Evolutionary conservation across 35 echinoderm and acorn worm species (phyloP), one percentile per base, ranked within the genome.

Genomic region (Apostichopus californicus): DNA sequence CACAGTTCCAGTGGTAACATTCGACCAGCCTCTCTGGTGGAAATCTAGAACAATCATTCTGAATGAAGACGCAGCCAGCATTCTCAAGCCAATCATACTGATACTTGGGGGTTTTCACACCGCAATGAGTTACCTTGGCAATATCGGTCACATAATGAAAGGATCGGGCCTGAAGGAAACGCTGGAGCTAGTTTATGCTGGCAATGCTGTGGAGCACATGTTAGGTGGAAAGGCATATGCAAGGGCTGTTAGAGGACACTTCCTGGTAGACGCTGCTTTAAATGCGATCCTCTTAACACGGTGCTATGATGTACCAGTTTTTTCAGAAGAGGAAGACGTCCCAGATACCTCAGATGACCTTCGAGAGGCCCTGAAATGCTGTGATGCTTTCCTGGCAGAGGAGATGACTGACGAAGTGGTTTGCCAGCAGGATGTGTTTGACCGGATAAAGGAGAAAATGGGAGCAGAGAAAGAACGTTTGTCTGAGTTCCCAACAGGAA

Each of bases 1-100:
- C 72, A 65, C 61, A 57, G 94, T 80, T 7, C 87, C 95, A 34
- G 34, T 96, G 7, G 9, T 94, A 22, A 94, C 93, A 59, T 92
- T 92, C 58, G 89, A 96, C 71, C 92, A 96, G 61, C 95, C 95
- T 26, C 60, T 94, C 3, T 94, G 66, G 71, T 96, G 88, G 95
- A 92, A 94, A 82, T 88, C 95, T 54, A 60, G 58, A 60, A 60
- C 58, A 60, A 60, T 60, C 53, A 82, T 92, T 23, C 78, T 92
- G 18, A 92, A 58, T 22, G 59, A 92, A 59, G 77, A 58, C n/a
- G 12, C 8, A 56, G 78, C 7, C 90, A 82, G 54, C 59, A 46
- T 28, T 80, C 78, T 80, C 77, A 63, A 78, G 90, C 17, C 46
- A 81, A 92, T 92, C 78, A 82, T 92, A 53, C 57, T 92, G 77